Percentiles rank a stretch among this genome's conserved stretches.
Conservation (phyloP, 2,888 invertebrate genomes). For the Tinea semifulvella region DNA sequence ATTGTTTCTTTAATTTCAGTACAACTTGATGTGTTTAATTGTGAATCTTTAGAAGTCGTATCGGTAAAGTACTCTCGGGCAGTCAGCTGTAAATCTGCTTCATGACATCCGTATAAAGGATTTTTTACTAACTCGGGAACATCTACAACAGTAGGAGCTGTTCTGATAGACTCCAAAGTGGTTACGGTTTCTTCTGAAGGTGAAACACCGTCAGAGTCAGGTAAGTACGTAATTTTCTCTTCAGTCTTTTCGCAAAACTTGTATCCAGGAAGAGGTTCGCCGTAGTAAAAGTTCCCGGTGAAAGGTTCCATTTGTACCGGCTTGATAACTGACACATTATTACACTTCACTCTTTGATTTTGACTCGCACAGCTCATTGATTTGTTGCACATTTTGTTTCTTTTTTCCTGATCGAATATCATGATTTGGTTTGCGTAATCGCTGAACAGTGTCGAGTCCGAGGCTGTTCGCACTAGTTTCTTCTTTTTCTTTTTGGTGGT, state of each 20-base stretch:
- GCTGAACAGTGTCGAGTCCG: constrained; percentile 61
- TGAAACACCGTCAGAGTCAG: constrained; percentile 52
- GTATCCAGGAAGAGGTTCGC: constrained; percentile 50
- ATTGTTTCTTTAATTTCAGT: constrained; percentile 49
- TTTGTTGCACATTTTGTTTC: constrained; percentile 46
- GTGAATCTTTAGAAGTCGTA: constrained; percentile 46
- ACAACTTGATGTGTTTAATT: constrained; percentile 49
- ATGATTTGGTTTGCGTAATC: constrained; percentile 59
- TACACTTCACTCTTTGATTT: constrained; percentile 44
- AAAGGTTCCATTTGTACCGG: constrained; percentile 55
- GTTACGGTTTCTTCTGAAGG: constrained; percentile 40
- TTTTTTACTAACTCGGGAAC: constrained; percentile 49
- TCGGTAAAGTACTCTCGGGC: constrained; percentile 39
- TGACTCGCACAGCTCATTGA: constrained; percentile 49
- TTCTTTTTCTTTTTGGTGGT: constrained; percentile 37
- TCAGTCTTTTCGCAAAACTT: constrained; percentile 44
- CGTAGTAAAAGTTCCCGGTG: constrained; percentile 58
- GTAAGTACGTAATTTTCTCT: constrained; percentile 50
- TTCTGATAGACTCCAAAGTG: constrained; percentile 41
- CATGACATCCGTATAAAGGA: constrained; percentile 49
- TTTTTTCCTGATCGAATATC: constrained; percentile 48
- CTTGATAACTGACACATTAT: constrained; percentile 38
- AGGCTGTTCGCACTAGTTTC: constrained; percentile 43
- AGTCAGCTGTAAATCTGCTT: constrained; percentile 36
- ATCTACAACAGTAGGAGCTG: constrained; percentile 43